These are phyloP conservation scores for Gallinago nigripennis DNA, from an alignment of 2,797 vertebrate genomes.

Conservation along the genomic window DNA sequence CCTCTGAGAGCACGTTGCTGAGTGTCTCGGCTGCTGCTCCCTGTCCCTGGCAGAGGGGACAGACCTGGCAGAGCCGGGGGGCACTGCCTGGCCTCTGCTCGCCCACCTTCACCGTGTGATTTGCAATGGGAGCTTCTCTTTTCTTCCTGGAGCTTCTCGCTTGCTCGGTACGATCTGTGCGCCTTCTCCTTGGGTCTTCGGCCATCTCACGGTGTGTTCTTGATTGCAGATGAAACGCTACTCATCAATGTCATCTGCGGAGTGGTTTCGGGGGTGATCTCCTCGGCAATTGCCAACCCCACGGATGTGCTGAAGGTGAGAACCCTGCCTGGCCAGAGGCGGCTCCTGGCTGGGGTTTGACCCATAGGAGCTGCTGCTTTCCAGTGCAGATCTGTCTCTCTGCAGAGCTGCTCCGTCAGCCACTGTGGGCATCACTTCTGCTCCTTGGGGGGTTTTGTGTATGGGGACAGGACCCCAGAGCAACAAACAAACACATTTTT, in stretches of 20 bases:
- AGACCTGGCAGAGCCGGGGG: neutral
- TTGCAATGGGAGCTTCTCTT: neutral
- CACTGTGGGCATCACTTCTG: neutral
- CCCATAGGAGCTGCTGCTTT: neutral
- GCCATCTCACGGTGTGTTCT: neutral
- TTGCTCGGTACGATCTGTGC: neutral
- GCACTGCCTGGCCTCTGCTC: neutral
- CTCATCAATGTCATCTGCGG: slow-evolving; percentile 95
- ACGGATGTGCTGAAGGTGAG: slow-evolving; percentile 95
- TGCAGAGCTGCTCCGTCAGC: neutral
- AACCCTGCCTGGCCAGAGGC: neutral
- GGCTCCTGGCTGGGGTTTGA: neutral
- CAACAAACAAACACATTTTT: neutral
- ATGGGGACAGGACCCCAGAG: neutral
- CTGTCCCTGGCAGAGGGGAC: neutral
- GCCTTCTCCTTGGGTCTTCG: accelerated
- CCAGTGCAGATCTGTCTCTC: neutral
- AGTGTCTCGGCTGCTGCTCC: neutral
- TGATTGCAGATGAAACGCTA: slow-evolving; percentile 91
- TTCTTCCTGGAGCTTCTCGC: neutral
- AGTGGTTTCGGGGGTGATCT: slow-evolving; percentile 93
- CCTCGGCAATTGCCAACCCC: slow-evolving; percentile 92
- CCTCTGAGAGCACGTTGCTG: neutral
- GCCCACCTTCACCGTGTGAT: neutral
- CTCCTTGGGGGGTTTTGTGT: neutral